Base-by-base conservation (phyloP, 2,113 vertebrate species). In the Equus quagga region DNA sequence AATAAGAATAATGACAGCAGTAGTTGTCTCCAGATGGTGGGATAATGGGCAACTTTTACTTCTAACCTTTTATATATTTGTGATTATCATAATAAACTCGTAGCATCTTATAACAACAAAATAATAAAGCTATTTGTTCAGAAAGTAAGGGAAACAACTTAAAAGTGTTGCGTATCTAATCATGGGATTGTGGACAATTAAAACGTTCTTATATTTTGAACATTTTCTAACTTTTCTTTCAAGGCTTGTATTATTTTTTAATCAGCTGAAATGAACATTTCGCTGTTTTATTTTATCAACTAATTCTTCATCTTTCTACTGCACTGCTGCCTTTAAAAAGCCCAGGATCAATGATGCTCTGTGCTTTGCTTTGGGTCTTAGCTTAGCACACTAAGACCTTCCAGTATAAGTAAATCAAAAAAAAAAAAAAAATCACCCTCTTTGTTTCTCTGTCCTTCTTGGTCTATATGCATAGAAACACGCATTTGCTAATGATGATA, bases 121-220 rank as follows among this genome's bases (percentile, higher is more conserved):
- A 62, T 95, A 82, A 86, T 60, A 36, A 80, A 70, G 11, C 26
- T 93, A 82, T 92, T 94, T 76, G 6, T 46, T 95, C 64, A 89
- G 24, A 86, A 72, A 65, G 60, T 70, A 13, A 73, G 23, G 49
- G 91, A 96, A 91, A 65, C 15, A 76, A 87, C 85, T 92, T 81
- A 84, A 69, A 88, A 91, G 64, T 82, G 23, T n/a, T 67, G 91
- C 67, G 33, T 19, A 72, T 31, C 11, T 46, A 96, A 95, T 89
- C n/a, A 89, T 1, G 95, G 78, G 41, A 36, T 89, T 86, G 72
- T 65, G 33, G 24, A 73, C 12, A 85, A 81, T 89, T 89, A 93
- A 92, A 89, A 75, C 83, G 87, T 60, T 90, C n/a, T 79, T 85
- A 18, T 64, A 72, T 62, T 95, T 75, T 91, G 67, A 91, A 46